These are phyloP conservation scores for Falcunculus frontatus DNA, from an alignment of 2,113 vertebrate genomes.

Conservation along the genomic window DNA sequence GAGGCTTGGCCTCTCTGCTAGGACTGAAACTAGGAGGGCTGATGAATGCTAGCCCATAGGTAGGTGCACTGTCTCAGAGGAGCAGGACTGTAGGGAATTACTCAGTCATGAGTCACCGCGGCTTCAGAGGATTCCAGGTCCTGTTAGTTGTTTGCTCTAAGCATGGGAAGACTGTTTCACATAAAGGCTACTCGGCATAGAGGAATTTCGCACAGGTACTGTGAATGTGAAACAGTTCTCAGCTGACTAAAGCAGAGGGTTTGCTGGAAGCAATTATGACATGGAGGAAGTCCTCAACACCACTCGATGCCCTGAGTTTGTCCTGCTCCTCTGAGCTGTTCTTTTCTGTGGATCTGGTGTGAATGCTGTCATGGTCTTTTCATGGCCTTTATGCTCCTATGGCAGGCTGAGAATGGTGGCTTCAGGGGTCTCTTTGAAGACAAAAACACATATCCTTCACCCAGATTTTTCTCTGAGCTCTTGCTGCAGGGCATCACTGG, in stretches of 20 bases:
- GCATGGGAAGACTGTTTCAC: neutral
- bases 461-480: neutral
- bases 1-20: neutral
- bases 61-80: neutral
- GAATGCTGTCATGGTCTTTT: neutral
- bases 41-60: neutral
- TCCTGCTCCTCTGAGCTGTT: rapidly evolving
- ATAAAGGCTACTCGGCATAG: neutral
- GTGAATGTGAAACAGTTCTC: neutral
- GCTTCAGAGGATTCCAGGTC: neutral
- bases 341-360: neutral
- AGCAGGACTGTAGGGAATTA: neutral
- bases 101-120: neutral
- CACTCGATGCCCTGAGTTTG: neutral
- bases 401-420: neutral
- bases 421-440: neutral
- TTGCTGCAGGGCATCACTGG: neutral
- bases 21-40: neutral
- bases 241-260: neutral
- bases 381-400: neutral
- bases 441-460: neutral
- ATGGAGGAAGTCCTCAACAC: neutral
- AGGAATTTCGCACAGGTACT: neutral
- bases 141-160: neutral
- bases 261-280: neutral